These are phyloP conservation scores for Ciconia maguari DNA, from an alignment of 2,113 vertebrate species.

Conservation along the genomic window DNA sequence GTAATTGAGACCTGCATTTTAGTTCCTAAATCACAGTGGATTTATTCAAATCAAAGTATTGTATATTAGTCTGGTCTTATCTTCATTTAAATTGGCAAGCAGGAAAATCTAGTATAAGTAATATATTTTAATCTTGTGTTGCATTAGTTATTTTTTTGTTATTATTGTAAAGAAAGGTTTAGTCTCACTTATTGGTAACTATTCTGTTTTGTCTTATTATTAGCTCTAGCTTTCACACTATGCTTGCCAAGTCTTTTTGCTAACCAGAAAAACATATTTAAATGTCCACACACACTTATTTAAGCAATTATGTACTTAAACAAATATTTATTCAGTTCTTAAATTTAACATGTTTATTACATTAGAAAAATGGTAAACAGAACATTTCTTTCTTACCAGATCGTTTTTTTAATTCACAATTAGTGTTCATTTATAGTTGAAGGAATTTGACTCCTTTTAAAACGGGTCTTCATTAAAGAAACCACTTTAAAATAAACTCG, in stretches of 20 bases:
- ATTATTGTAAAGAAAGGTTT: background rate
- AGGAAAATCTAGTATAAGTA: background rate
- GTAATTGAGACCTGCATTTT: background rate
- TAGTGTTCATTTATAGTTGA: conserved; percentile 16
- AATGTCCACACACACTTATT: conserved; percentile 29
- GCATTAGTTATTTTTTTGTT: background rate
- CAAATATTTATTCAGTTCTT: conserved; percentile 54
- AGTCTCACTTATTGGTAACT: background rate
- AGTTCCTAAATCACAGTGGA: background rate
- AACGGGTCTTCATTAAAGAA: background rate
- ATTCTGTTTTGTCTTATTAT: background rate
- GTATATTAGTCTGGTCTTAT: background rate
- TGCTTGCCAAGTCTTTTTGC: background rate
- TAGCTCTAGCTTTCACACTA: background rate
- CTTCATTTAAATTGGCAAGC: background rate
- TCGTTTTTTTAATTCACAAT: conserved; percentile 16
- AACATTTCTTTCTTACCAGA: conserved; percentile 11
- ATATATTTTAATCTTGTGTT: background rate
- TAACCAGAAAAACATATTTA: conserved; percentile 37
- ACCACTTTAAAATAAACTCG: conserved; percentile 46
- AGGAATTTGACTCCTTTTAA: conserved; percentile 19
- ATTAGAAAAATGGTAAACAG: conserved; percentile 48
- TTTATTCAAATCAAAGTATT: conserved; percentile 1
- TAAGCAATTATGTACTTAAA: conserved; percentile 58
- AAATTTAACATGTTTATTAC: conserved; percentile 44